A percentile compares a stretch with the other conserved stretches of the same genome.
phyloP scores from a whole-genome alignment of 2,797 vertebrate species.

The Babyrousa celebensis region DNA sequence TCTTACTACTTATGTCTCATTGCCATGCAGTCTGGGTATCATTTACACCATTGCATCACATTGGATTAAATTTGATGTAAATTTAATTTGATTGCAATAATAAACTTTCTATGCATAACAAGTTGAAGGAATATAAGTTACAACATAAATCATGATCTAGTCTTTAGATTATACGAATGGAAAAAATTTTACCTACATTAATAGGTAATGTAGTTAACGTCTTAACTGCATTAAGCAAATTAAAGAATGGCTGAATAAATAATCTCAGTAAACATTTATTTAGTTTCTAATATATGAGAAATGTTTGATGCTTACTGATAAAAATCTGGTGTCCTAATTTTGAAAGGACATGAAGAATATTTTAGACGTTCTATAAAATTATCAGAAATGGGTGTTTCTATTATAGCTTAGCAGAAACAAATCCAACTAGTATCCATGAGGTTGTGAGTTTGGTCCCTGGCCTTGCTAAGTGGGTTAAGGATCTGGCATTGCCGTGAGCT shows the following conservation, averaged over 20 bases:
- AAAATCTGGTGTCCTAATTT: conserved; percentile 19
- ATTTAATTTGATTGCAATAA: not conserved
- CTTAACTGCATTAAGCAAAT: not conserved
- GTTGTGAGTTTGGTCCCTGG: too few relatives aligned
- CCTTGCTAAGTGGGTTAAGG: too few relatives aligned
- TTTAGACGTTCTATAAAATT: not conserved
- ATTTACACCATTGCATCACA: not conserved
- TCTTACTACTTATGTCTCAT: not conserved
- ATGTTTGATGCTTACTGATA: not conserved
- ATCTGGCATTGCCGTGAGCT: too few relatives aligned
- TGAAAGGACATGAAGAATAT: conserved; percentile 10
- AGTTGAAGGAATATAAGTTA: not conserved
- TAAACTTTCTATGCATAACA: not conserved
- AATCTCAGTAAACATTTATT: not conserved
- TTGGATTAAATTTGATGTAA: not conserved
- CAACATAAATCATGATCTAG: not conserved
- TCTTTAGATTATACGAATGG: not conserved
- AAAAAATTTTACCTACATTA: not conserved
- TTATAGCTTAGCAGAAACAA: too few relatives aligned
- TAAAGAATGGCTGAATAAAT: conserved; percentile 1
- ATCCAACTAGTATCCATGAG: too few relatives aligned
- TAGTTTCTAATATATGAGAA: conserved; percentile 47
- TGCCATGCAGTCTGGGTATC: not conserved
- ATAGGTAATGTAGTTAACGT: not conserved
- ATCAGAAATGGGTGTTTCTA: not conserved